phyloP scores from a whole-genome alignment of 1,140 invertebrate species.

The Araneus ventricosus region DNA sequence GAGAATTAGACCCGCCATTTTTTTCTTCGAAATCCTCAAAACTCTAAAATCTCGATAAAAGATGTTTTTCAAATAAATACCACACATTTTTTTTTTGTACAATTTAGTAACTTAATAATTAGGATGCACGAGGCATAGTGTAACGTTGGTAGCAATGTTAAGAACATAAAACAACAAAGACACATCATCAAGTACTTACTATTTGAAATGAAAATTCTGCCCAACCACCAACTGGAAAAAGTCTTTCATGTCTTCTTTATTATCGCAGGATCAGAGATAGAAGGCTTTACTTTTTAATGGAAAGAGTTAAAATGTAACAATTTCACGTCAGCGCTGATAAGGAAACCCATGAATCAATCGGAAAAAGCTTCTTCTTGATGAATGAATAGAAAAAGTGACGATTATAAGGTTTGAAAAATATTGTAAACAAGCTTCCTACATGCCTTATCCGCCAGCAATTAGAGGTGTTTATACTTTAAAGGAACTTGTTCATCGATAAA shows the following conservation, averaged over 20 bases:
- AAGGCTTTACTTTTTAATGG: not conserved
- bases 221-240: not conserved
- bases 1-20: no score
- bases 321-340: constrained; percentile 65
- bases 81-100: no score
- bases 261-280: not conserved
- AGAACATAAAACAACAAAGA: not conserved
- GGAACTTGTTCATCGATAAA: constrained; percentile 43
- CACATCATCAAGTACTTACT: not conserved
- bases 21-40: no score
- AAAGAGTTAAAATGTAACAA: constrained; percentile 41
- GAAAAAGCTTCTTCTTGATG: not conserved
- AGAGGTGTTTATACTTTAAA: constrained; percentile 66
- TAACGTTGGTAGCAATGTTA: not conserved
- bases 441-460: constrained; percentile 54
- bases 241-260: constrained; percentile 33
- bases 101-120: no score
- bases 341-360: constrained; percentile 54
- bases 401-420: constrained; percentile 57
- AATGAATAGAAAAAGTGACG: constrained; percentile 65
- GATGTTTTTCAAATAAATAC: no score
- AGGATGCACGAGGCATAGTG: no score
- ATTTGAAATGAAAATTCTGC: not conserved
- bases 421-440: constrained; percentile 55
- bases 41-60: no score